Evolutionary conservation across 1,140 invertebrate species (phyloP), one percentile per base, ranked within the genome.

Genomic region (Panagrolaimus sp.): DNA sequence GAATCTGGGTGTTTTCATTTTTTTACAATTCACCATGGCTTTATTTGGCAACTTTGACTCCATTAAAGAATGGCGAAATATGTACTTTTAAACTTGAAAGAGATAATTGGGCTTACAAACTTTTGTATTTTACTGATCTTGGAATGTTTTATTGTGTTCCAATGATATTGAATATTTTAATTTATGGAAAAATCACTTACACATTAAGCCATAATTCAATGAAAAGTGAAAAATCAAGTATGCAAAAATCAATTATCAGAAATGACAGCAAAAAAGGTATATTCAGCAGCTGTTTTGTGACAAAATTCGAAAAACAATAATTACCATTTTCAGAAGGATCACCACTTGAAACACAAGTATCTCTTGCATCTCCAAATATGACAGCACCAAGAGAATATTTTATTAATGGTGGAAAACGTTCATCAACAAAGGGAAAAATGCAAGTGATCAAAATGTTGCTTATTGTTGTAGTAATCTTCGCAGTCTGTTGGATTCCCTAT

Each of bases 361-460:
- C 48, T 1, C 48, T 53, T 14, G 25, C 48, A 16, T 38, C 31
- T 4, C 31, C 51, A 20, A 47, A 5, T 63, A 47, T 23, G 44
- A 63, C 42, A 51, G 70, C 31, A 66, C 46, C 68, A 14, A 71
- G 68, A 62, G 69, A 13, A 13, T 67, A 16, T 13, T 53, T 67
- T 51, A 27, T 67, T 27, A 67, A 23, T 44, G 47, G 46, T 13
- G 45, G 51, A 25, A 38, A 61, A 13, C 20, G 51, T 13, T 38
- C 16, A 5, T 47, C 43, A 27, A 51, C 38, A 5, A 31, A 23
- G 8, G 44, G 72, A 38, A 61, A 66, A 9, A 82, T 84, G 31
- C 79, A 87, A 86, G 84, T 87, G 11, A 83, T 88, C 23, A 87
- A 87, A 76, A 88, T 87, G 87, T 72, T 87, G 73, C 80, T 86